Evolutionary conservation across 2,888 invertebrate species (phyloP), one percentile per base, ranked within the genome.

Genomic region (Diarsia brunnea): DNA sequence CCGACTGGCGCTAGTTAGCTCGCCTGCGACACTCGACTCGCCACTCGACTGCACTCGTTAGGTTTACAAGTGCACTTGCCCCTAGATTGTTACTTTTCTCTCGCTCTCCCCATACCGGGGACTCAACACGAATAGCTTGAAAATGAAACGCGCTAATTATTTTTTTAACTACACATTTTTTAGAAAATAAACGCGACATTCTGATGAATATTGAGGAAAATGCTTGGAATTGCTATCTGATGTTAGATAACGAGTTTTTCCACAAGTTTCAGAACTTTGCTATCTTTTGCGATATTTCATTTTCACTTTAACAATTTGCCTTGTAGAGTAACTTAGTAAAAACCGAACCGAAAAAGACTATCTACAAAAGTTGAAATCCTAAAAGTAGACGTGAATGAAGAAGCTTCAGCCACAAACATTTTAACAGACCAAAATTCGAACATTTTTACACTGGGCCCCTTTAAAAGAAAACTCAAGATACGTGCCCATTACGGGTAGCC

Each of bases 401-500:
- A 58, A 69, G 53, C 43, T 64, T 43, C 21, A 12, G 47, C 64
- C 19, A 24, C 24, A 27, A 77, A 73, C 58, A 75, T 77, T 74
- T 78, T 73, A 72, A 60, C 65, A 65, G 76, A 82, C 80, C 84
- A 82, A 87, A 84, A 88, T 64, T 78, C 82, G 69, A 49, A 73
- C 81, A 66, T 75, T 75, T 72, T 81, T 78, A 73, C 79, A 86
- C 79, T 82, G 85, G 84, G 86, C 84, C 80, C 81, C 72, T 88
- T 88, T 87, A 86, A 86, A 89, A 88, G 90, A 93, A 93, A 92
- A 91, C 87, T 89, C 88, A 90, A 92, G 92, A 93, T 90, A 91
- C 89, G 89, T 88, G 92, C 93, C 94, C 94, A 95, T 95, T 95
- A 94, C 92, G 91, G 58, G 88, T 88, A 89, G 84, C 90, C 95